Evolutionary conservation across 2,888 invertebrate species (phyloP), one percentile per base, ranked within the genome.

Genomic region (Pollenia griseotomentosa): DNA sequence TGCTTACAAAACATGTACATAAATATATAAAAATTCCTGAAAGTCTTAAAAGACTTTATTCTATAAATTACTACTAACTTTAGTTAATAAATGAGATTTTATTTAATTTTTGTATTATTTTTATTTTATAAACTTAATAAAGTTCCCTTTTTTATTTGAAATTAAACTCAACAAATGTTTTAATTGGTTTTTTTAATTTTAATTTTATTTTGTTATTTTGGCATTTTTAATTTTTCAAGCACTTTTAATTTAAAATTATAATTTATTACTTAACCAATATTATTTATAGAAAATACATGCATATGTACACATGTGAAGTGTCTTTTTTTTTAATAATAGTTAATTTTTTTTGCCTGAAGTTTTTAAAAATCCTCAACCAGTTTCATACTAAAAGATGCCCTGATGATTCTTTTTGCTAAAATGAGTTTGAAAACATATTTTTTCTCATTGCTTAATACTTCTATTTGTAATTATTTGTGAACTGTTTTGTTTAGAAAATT

Each of bases 111-210:
- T 73, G 71, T 78, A 63, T 16, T 74, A 53, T 61, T 57, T 65
- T 79, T 63, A 23, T 77, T 74, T 78, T 78, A 78, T 74, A 74
- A 78, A 77, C 73, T 80, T 73, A 79, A 79, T 79, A 86, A 83
- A 83, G 44, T 73, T 40, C 12, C 9, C 14, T 70, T 59, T 42
- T 82, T 75, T 61, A 33, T 51, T 65, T 65, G 16, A 48, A 65
- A 73, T 73, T 73, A 14, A 65, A 65, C 57, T 40, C 53, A 46
- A 33, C 12, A 68, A 74, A 61, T 83, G 75, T 75, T 75, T 80
- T 51, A 70, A 53, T 83, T 59, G 68, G 59, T 75, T 70, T 75
- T 46, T 53, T 70, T n/a, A n/a, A 61, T 44, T 59, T 68, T 0
- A 33, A 51, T 42, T 14, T 46, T 33, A 40, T 9, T 44, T 81